Evolutionary conservation across 1,140 invertebrate genomes (phyloP).

Genomic region (Drosophila triauraria): DNA sequence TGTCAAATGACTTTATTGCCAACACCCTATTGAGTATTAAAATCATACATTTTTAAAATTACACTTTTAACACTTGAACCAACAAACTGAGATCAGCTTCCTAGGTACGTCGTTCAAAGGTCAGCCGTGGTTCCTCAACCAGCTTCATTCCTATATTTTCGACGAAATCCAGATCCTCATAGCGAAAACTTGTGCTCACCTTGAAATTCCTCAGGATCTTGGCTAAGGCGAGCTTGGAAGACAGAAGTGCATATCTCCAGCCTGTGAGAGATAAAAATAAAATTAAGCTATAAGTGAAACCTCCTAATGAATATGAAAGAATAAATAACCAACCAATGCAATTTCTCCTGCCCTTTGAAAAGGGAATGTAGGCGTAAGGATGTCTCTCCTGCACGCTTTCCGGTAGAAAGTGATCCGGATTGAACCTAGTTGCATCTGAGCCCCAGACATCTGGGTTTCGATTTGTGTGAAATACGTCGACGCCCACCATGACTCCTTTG

Average conservation of each 20-base stretch:
- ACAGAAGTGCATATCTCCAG: constrained; percentile 58
- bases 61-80: too few relatives aligned
- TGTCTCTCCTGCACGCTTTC: constrained; percentile 56
- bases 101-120: not conserved
- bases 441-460: constrained; percentile 68
- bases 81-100: too few relatives aligned
- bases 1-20: too few relatives aligned
- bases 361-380: constrained; percentile 75
- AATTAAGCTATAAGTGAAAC: not conserved
- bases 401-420: constrained; percentile 78
- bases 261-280: constrained; percentile 32
- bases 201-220: constrained; percentile 58
- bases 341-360: constrained; percentile 70
- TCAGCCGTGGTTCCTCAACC: not conserved
- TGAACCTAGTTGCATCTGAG: constrained; percentile 59
- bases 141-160: constrained; percentile 54
- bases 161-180: constrained; percentile 44
- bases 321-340: constrained; percentile 67
- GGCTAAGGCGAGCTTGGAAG: constrained; percentile 53
- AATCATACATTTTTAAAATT: too few relatives aligned
- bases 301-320: too few relatives aligned
- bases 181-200: constrained; percentile 39
- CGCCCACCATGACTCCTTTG: constrained; percentile 30
- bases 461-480: constrained; percentile 62
- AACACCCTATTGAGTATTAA: too few relatives aligned